Base-by-base conservation (phyloP, 2,797 vertebrate species). In the Odontamblyopus lacepedii region DNA sequence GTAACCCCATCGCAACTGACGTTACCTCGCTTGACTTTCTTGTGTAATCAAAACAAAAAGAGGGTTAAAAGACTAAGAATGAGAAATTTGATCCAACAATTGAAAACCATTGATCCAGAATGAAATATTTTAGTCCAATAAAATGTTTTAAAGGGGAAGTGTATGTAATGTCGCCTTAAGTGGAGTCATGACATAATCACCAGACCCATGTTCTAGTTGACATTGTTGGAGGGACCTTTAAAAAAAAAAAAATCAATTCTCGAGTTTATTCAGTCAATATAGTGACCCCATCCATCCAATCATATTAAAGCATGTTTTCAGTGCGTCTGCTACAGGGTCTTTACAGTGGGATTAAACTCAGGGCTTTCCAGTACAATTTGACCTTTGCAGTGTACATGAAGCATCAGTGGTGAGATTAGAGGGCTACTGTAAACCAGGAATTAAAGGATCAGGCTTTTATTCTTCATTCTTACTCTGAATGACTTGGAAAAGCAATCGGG, bases 331-430 rank as follows among this genome's bases (percentile, higher is more conserved):
- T 63, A 30, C 1, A 11, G 32, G 1, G 44, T n/a, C 62, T 74
- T 78, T 75, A 73, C 53, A 70, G 56, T 81, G 61, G 62, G 74
- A 78, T 82, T 67, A 79, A 12, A 69, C 9, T 12, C 41, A 61
- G 32, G 74, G 70, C 23, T 19, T 71, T 71, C 57, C 75, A 74
- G 70, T 69, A 38, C 69, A 35, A 63, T 77, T 81, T 82, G 76
- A 83, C 77, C 65, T 78, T 81, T 71, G 48, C 27, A 29, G 53
- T 30, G 1, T 53, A 50, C 44, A 61, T 38, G 63, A 16, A 67
- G 53, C 30, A 53, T 72, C 19, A 13, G 66, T 53, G 12, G 5
- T 15, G 50, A 67, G 77, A 84, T 79, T 70, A 68, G 16, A 68
- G 35, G 3, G 35, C 63, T 27, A 44, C 59, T 51, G 6, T 68